Percentiles rank a stretch among this genome's conserved stretches.
These are phyloP conservation scores for Cosmia trapezina DNA, from an alignment of 2,888 invertebrate species.

Conservation along the genomic window DNA sequence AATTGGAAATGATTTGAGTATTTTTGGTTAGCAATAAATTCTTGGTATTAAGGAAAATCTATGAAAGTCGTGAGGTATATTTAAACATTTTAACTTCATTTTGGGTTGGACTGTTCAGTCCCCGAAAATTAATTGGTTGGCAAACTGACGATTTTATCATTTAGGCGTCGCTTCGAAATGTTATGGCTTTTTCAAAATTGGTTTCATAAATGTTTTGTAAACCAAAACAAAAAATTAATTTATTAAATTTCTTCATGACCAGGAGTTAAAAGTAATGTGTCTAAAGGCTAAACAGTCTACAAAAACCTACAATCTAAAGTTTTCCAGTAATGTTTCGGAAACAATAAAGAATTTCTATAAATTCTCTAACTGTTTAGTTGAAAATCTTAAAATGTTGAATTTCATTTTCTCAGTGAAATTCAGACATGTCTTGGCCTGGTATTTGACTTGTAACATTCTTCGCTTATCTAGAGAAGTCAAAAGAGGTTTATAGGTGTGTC, in stretches of 20 bases:
- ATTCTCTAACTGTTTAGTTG: not conserved
- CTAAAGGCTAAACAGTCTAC: not conserved
- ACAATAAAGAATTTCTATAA: not conserved
- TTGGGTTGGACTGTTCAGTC: not conserved
- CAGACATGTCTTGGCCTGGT: slow-evolving; percentile 5
- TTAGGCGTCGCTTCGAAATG: not conserved
- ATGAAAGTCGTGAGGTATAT: not conserved
- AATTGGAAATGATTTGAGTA: not conserved
- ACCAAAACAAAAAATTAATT: not conserved
- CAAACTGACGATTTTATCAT: not conserved
- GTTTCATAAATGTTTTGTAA: not conserved
- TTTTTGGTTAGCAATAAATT: not conserved
- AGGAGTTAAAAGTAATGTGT: not conserved
- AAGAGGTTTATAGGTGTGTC: slow-evolving; percentile 50
- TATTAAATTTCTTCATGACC: not conserved
- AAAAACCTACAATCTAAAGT: not conserved
- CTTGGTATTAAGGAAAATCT: not conserved
- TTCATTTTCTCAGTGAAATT: slow-evolving; percentile 6
- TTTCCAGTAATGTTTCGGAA: not conserved
- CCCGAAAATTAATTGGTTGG: not conserved
- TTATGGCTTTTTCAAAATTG: not conserved
- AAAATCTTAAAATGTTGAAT: too few species aligned
- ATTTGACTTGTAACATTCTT: slow-evolving; percentile 20
- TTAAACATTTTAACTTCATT: not conserved
- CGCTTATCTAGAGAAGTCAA: slow-evolving; percentile 23